Evolutionary conservation across 2,888 invertebrate genomes (phyloP).

Genomic region (Tineola bisselliella): DNA sequence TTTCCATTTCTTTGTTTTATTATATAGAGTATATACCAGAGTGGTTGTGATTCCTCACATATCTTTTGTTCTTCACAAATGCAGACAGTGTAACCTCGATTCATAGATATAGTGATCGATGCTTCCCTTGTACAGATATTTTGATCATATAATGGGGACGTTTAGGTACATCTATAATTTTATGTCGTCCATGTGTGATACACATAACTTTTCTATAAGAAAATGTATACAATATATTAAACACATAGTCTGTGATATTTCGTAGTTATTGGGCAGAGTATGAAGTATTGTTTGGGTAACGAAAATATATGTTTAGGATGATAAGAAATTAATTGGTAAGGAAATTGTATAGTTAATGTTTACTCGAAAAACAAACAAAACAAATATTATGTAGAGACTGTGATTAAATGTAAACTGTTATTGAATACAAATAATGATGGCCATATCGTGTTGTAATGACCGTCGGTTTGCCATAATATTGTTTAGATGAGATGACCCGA

Average conservation of each 20-base stretch:
- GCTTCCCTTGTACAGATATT: constrained; percentile 7
- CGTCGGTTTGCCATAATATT: background rate
- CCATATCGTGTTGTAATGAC: constrained; percentile 53
- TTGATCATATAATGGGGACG: background rate
- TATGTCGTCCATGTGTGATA: constrained; percentile 64
- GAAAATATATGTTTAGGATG: constrained; percentile 47
- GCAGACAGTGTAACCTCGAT: background rate
- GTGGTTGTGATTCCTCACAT: constrained; percentile 65
- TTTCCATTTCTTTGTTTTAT: background rate
- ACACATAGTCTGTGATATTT: constrained; percentile 68
- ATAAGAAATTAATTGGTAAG: constrained; percentile 60
- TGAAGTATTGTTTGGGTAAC: constrained; percentile 64
- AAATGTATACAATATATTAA: constrained; percentile 65
- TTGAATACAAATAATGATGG: constrained; percentile 47
- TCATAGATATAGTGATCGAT: background rate
- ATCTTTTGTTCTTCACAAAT: constrained; percentile 28
- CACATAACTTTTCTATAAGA: constrained; percentile 67
- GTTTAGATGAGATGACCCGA: background rate
- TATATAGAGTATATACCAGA: constrained; percentile 25
- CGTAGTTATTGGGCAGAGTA: constrained; percentile 65
- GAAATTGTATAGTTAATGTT: constrained; percentile 41
- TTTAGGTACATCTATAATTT: background rate
- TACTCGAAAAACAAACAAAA: constrained; percentile 4
- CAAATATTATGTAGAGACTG: constrained; percentile 43
- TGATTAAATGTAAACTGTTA: constrained; percentile 58